Evolutionary conservation across 2,113 vertebrate genomes (phyloP).

Genomic region (Smithornis capensis): DNA sequence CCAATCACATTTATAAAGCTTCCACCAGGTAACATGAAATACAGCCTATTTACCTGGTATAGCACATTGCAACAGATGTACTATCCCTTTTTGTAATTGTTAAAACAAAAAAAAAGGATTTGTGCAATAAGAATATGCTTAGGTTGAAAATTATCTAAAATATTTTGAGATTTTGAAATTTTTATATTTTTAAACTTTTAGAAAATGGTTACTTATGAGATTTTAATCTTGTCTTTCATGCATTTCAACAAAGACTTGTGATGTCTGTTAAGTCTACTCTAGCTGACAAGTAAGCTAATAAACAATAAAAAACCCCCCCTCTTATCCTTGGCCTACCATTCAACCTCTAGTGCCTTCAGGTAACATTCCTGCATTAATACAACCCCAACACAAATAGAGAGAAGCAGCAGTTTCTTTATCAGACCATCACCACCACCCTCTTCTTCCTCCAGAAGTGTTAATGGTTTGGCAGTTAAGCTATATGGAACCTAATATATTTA

Average conservation of each 20-base stretch:
- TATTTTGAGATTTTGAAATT: neutral
- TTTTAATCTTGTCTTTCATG: neutral
- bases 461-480: neutral
- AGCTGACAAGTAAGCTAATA: neutral
- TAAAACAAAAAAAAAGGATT: neutral
- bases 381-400: neutral
- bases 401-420: neutral
- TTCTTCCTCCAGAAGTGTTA: neutral
- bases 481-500: neutral
- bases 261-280: neutral
- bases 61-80: neutral
- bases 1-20: neutral
- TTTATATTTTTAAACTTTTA: neutral
- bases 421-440: rapidly evolving
- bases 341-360: neutral
- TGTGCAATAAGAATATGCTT: neutral
- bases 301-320: rapidly evolving
- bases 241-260: neutral
- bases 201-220: neutral
- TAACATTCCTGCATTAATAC: neutral
- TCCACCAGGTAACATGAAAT: neutral
- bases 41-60: neutral
- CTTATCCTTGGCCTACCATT: neutral
- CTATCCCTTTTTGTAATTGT: neutral
- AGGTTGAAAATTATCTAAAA: neutral